Evolutionary conservation across 2,888 invertebrate genomes (phyloP).

Genomic region (Cyclophora albipunctata): DNA sequence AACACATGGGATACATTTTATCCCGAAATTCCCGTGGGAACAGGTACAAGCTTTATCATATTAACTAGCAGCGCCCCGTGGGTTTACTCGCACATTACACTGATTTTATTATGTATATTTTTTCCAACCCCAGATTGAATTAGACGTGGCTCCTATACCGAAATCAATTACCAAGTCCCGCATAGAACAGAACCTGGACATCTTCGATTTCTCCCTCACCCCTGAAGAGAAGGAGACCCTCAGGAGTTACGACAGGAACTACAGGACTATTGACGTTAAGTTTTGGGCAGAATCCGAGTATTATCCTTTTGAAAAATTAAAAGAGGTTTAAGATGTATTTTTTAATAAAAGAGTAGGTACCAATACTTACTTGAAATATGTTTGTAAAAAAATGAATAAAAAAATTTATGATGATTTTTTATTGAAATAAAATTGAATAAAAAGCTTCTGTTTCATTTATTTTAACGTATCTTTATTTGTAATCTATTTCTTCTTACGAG

Average conservation of each 20-base stretch:
- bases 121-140: slow-evolving; percentile 43
- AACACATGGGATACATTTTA: no score
- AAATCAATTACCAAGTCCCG: slow-evolving; percentile 42
- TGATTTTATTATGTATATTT: neutral
- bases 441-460: no score
- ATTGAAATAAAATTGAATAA: no score
- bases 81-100: no score
- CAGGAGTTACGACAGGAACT: slow-evolving; percentile 35
- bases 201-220: slow-evolving; percentile 50
- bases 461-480: no score
- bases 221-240: slow-evolving; percentile 33
- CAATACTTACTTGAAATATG: no score
- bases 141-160: slow-evolving; percentile 54
- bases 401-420: no score
- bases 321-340: neutral
- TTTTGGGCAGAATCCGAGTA: slow-evolving; percentile 36
- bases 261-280: slow-evolving; percentile 31
- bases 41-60: no score
- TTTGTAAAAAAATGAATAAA: slow-evolving; percentile 2
- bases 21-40: no score
- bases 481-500: no score
- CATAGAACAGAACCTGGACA: slow-evolving; percentile 43
- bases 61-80: no score
- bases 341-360: no score
- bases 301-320: slow-evolving; percentile 35